These are phyloP conservation scores for Parnassius apollo DNA, from an alignment of 2,888 invertebrate species.

Conservation along the genomic window DNA sequence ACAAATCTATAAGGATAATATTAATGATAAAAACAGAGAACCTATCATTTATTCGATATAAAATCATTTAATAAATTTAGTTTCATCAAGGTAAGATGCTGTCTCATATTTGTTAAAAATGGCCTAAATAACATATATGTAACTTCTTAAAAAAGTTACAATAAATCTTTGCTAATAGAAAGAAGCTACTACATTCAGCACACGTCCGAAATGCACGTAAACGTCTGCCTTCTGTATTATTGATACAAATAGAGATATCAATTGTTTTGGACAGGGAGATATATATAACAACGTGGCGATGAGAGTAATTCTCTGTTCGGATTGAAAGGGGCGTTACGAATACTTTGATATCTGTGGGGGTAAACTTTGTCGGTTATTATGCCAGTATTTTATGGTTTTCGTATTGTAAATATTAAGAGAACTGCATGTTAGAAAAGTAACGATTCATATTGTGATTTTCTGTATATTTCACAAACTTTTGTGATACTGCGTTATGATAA, in stretches of 20 bases:
- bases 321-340: constrained; percentile 54
- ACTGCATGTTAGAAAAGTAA: constrained; percentile 3
- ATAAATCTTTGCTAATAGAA: constrained; percentile 52
- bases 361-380: constrained; percentile 48
- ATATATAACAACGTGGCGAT: constrained; percentile 68
- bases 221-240: constrained; percentile 74
- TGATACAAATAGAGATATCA: constrained; percentile 81
- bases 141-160: constrained; percentile 44
- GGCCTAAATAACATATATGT: background rate
- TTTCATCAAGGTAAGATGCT: too few relatives aligned
- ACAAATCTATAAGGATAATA: too few relatives aligned
- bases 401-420: constrained; percentile 26
- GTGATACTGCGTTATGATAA: too few relatives aligned
- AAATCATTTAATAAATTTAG: too few relatives aligned
- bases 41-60: too few relatives aligned
- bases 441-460: background rate
- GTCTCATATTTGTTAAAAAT: constrained; percentile 2
- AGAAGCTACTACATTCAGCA: constrained; percentile 57
- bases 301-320: constrained; percentile 60
- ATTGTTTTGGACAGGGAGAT: constrained; percentile 76
- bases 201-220: constrained; percentile 76
- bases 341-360: constrained; percentile 51
- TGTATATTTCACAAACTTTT: too few relatives aligned
- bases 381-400: constrained; percentile 55
- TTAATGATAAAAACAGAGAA: too few relatives aligned